A percentile compares a stretch with the other conserved stretches of the same genome.
phyloP scores from a whole-genome alignment of 2,113 vertebrate genomes.

The Corythornis vintsioides region DNA sequence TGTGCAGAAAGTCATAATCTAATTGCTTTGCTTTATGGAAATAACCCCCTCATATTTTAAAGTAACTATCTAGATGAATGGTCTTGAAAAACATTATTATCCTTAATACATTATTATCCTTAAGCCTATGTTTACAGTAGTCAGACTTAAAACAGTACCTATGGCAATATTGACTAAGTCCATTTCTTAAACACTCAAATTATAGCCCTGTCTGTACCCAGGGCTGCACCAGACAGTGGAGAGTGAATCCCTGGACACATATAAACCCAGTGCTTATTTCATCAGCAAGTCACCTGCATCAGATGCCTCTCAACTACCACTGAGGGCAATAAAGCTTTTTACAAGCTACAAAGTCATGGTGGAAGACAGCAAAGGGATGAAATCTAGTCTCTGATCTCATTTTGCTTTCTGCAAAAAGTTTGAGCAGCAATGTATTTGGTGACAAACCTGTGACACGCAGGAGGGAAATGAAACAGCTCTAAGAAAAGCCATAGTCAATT shows the following conservation, averaged over 20 bases:
- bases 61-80: background rate
- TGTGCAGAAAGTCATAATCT: background rate
- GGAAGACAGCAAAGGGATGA: background rate
- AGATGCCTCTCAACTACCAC: rapidly evolving
- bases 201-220: background rate
- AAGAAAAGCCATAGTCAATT: background rate
- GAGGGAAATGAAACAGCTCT: background rate
- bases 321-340: background rate
- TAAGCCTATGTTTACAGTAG: background rate
- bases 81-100: background rate
- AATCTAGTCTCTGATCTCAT: rapidly evolving
- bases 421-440: background rate
- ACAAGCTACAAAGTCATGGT: background rate
- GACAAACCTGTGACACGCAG: background rate
- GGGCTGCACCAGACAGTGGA: background rate
- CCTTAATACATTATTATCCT: background rate
- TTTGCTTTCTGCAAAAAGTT: background rate
- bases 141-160: background rate
- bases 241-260: background rate
- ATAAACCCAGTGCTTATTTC: background rate
- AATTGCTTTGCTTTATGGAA: background rate
- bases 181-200: background rate
- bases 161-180: background rate
- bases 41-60: background rate
- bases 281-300: background rate